Percentiles rank a stretch among this genome's conserved stretches.
Evolutionary conservation across 1,140 invertebrate species (phyloP).

Genomic region (Saccostrea cuccullata): DNA sequence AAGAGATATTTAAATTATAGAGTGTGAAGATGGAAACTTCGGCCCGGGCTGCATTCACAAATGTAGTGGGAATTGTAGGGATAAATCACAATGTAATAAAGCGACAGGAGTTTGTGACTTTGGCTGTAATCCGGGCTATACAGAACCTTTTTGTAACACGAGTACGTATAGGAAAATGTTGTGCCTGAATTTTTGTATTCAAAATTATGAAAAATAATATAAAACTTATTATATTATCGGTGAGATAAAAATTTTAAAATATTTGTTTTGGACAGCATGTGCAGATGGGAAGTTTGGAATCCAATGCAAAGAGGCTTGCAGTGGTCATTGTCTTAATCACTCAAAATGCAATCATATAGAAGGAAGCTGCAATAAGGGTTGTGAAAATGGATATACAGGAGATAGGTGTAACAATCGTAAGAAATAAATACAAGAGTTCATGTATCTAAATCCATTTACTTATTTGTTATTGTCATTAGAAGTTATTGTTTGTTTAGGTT

Average conservation of each 20-base stretch:
- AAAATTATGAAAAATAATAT: no score
- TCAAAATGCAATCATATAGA: background rate
- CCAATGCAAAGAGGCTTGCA: background rate
- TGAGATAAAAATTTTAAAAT: no score
- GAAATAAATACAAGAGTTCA: background rate
- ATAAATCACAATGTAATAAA: background rate
- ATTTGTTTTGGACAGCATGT: background rate
- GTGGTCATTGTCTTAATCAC: background rate
- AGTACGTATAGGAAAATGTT: no score
- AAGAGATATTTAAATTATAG: background rate
- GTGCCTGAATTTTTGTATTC: no score
- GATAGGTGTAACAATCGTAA: background rate
- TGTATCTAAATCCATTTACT: no score
- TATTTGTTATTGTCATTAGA: no score
- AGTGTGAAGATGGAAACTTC: background rate
- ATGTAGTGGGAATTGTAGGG: background rate
- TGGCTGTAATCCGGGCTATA: background rate
- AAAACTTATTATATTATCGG: no score
- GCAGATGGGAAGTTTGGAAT: background rate
- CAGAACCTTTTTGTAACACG: background rate
- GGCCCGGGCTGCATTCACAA: background rate
- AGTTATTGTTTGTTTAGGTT: no score
- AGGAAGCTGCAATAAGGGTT: background rate
- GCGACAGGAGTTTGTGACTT: background rate
- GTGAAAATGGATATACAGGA: background rate